Evolutionary conservation across 2,113 vertebrate species (phyloP).

Genomic region (Balaenoptera acutorostrata): DNA sequence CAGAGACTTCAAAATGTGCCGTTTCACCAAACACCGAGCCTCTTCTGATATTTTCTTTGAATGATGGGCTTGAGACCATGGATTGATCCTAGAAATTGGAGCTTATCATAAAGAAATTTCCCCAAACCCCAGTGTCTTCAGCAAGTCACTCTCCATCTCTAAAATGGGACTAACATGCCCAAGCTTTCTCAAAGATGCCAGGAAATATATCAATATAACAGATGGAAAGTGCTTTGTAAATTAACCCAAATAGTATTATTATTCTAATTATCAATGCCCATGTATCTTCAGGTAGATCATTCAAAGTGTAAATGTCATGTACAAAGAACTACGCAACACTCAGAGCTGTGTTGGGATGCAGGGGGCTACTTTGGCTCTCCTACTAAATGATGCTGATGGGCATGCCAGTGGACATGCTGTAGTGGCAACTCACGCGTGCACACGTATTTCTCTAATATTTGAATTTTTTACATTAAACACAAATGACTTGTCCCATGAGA

Average conservation of each 20-base stretch:
- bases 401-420: not conserved
- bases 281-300: not conserved
- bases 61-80: not conserved
- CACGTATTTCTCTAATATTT: not conserved
- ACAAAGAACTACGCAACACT: not conserved
- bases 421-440: not conserved
- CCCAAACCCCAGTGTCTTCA: not conserved
- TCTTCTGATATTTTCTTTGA: conserved; percentile 38
- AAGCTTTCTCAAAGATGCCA: not conserved
- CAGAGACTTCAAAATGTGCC: conserved; percentile 45
- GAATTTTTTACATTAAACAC: not conserved
- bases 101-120: not conserved
- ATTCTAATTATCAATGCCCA: not conserved
- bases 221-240: not conserved
- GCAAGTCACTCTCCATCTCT: not conserved
- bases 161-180: not conserved
- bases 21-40: conserved; percentile 24
- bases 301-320: not conserved
- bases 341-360: not conserved
- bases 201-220: not conserved
- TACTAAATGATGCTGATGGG: not conserved
- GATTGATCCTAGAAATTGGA: conserved; percentile 39
- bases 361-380: not conserved
- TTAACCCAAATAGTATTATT: not conserved
- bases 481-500: not conserved